A percentile compares a stretch with the other conserved stretches of the same genome.
These are phyloP conservation scores for Fundulus diaphanus DNA, from an alignment of 2,797 vertebrate species.

Conservation along the genomic window DNA sequence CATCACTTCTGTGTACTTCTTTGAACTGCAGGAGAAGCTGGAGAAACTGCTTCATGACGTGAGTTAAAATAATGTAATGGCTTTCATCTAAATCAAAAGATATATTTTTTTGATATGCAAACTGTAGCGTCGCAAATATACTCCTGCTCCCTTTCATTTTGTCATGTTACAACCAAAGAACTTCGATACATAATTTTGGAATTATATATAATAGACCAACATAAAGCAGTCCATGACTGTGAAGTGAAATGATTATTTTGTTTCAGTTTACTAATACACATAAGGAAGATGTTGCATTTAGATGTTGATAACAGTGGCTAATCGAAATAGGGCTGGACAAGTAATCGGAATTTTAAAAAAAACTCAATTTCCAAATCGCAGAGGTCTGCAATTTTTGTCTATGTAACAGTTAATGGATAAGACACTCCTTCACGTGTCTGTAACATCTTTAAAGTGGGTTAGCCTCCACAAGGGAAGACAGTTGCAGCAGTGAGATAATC, in stretches of 20 bases:
- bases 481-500: no score
- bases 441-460: no score
- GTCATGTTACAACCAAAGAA: background rate
- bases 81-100: background rate
- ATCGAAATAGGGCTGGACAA: no score
- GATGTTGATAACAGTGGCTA: no score
- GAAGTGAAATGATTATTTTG: background rate
- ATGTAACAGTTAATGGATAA: no score
- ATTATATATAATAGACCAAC: background rate
- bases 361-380: no score
- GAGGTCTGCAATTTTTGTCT: no score
- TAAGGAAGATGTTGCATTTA: no score
- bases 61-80: constrained; percentile 57
- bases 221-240: background rate
- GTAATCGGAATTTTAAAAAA: no score
- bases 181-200: background rate
- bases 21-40: constrained; percentile 93
- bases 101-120: background rate
- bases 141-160: background rate
- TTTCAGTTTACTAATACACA: no score
- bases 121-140: background rate
- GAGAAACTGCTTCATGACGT: constrained; percentile 91
- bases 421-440: no score
- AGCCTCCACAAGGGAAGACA: no score
- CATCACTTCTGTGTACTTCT: constrained; percentile 93